Evolutionary conservation across 2,888 invertebrate genomes (phyloP), one percentile per base, ranked within the genome.

Genomic region (Marasmarcha lunaedactyla): DNA sequence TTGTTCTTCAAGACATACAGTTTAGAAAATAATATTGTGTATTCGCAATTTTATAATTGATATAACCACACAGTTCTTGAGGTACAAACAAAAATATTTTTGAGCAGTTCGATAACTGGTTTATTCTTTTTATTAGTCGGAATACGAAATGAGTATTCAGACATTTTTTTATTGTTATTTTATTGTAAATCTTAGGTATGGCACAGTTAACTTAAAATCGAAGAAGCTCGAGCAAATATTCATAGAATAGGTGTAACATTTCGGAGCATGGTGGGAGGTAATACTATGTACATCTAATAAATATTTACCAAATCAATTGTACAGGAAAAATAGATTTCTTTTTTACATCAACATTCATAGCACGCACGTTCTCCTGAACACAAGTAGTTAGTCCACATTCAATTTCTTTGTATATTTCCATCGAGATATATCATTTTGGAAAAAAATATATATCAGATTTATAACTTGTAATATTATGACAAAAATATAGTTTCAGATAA

Each of bases 311-410:
- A 33, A 12, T 33, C 13, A 33, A 33, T 33, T 5, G 13, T 12
- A 33, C 33, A 12, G 13, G 11, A 12, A 20, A 58, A 57, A 56
- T 49, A 59, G 48, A 56, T 52, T 48, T 65, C 62, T 59, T 12
- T 14, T 14, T 59, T 60, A 64, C 55, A 60, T 52, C 61, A 73
- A 74, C 69, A 71, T 69, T 67, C 57, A 41, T 41, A 74, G 63
- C 62, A 69, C 57, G 63, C 63, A 35, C 37, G 7, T 44, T 51
- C 52, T 56, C 60, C 64, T 78, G 78, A 78, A 78, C 78, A 78
- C 77, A 73, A 71, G 67, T 51, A 59, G 52, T 60, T 55, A 55
- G 63, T 68, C 68, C 59, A 73, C 69, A 76, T 71, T 66, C 47
- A 71, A 63, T 14, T 10, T 10, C 15, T 35, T 35, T n/a, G n/a